Evolutionary conservation across 2,888 invertebrate species (phyloP), one percentile per base, ranked within the genome.

Genomic region (Thymelicus sylvestris): DNA sequence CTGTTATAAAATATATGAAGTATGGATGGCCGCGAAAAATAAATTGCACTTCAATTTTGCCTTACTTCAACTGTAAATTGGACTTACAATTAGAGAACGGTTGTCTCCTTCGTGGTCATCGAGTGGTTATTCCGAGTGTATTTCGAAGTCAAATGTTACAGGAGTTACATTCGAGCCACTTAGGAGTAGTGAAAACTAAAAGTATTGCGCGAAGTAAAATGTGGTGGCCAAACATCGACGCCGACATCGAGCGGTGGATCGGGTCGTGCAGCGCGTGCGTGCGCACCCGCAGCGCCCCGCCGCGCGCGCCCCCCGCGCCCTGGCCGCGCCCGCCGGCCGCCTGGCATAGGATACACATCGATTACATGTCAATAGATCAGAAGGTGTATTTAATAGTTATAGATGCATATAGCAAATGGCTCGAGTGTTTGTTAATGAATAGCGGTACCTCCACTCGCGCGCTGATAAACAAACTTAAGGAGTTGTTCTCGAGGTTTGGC

Each of bases 291-390:
- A 41, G 65, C 64, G 68, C 67, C 24, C 71, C 50, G 24, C 52
- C 24, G 71, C 57, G 50, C 64, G 59, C 47, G 31, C 52, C 64
- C 38, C 71, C 72, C 48, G 50, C 60, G 15, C 76, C 73, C 59
- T 74, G 73, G 73, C 72, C 73, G 59, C 63, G 61, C 50, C 67
- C 76, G 39, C 55, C 55, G 7, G 69, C 59, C 8, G 68, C 74
- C 7, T 75, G 74, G 76, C 74, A 74, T 48, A 72, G 75, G 50
- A n/a, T 75, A 3, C 75, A 74, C 24, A 68, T 75, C 10, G 76
- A 74, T 52, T 77, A 74, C 64, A 77, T 66, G 66, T 38, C 55
- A 2, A 10, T 73, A 12, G 70, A 38, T 2, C 67, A 73, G 24
- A 66, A 66, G 48, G 67, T 50, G 2, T 75, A 71, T 31, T 63